Conservation (phyloP, 2,113 vertebrate species). For the Labeo catla region DNA sequence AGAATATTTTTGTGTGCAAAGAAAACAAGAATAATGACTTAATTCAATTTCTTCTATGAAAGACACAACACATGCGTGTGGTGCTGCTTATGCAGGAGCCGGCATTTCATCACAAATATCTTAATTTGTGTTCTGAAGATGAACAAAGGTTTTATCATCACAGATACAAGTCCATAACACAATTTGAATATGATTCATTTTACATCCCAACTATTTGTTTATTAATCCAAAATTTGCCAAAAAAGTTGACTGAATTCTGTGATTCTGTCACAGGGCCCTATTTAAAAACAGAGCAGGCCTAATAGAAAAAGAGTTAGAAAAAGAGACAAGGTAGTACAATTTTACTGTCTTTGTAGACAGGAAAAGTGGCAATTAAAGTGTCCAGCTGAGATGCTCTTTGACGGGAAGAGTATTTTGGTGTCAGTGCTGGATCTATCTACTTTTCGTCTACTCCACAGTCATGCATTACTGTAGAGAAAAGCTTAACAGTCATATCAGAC, state of each 20-base stretch:
- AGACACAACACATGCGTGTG: no score
- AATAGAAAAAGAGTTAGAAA: background rate
- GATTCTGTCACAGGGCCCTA: background rate
- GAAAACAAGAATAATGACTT: no score
- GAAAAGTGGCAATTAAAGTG: slow-evolving; percentile 26
- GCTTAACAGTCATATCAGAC: background rate
- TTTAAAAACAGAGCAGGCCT: background rate
- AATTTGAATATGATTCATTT: background rate
- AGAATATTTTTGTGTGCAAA: no score
- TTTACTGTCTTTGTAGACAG: slow-evolving; percentile 2
- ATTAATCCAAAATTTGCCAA: background rate
- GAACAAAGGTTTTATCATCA: background rate
- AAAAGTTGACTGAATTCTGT: background rate
- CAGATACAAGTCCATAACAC: background rate
- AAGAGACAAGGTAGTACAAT: slow-evolving; percentile 6
- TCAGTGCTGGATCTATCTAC: background rate
- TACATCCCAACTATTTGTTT: no score
- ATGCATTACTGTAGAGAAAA: slow-evolving; percentile 10
- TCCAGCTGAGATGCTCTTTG: slow-evolving; percentile 4
- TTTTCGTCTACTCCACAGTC: background rate
- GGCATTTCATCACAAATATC: no score
- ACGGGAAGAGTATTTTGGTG: background rate
- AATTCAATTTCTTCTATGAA: no score
- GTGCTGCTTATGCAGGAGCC: no score
- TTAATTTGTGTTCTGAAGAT: no score